A percentile compares a stretch with the other conserved stretches of the same genome.
Evolutionary conservation across 2,888 invertebrate genomes (phyloP).

Genomic region (Automeris io): DNA sequence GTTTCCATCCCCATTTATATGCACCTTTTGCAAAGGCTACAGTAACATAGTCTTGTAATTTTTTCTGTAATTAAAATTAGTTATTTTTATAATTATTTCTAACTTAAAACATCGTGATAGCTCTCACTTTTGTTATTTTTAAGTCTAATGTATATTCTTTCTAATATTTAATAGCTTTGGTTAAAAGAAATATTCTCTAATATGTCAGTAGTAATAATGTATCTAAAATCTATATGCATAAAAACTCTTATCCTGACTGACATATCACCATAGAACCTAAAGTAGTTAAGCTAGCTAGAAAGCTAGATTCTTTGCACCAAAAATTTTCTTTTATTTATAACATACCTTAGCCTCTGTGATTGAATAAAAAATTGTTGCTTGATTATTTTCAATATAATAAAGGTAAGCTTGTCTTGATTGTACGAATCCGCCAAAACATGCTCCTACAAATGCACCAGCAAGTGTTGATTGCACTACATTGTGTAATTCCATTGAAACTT

Average conservation of each 20-base stretch:
- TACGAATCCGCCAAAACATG: constrained; percentile 79
- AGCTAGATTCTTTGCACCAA: too few species aligned
- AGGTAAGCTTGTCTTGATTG: constrained; percentile 78
- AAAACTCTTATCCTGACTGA: too few species aligned
- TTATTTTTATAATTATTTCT: background rate
- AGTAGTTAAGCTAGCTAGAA: too few species aligned
- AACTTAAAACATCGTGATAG: too few species aligned
- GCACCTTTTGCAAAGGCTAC: constrained; percentile 85
- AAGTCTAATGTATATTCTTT: too few species aligned
- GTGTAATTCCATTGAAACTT: constrained; percentile 78
- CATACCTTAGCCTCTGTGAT: constrained; percentile 82
- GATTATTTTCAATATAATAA: constrained; percentile 83
- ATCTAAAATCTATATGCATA: too few species aligned
- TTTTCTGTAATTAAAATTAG: constrained; percentile 73
- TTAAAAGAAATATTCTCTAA: too few species aligned
- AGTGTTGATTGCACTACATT: constrained; percentile 78
- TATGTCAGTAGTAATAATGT: too few species aligned
- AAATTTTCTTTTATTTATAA: constrained; percentile 10
- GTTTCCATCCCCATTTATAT: constrained; percentile 81
- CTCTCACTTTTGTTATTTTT: too few species aligned
- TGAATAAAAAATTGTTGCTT: constrained; percentile 81
- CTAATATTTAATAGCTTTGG: too few species aligned
- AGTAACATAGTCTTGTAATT: constrained; percentile 82
- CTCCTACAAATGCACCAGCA: constrained; percentile 79
- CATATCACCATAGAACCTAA: too few species aligned